Base-by-base conservation (phyloP, 2,888 invertebrate genomes). In the Mythimna pallens region DNA sequence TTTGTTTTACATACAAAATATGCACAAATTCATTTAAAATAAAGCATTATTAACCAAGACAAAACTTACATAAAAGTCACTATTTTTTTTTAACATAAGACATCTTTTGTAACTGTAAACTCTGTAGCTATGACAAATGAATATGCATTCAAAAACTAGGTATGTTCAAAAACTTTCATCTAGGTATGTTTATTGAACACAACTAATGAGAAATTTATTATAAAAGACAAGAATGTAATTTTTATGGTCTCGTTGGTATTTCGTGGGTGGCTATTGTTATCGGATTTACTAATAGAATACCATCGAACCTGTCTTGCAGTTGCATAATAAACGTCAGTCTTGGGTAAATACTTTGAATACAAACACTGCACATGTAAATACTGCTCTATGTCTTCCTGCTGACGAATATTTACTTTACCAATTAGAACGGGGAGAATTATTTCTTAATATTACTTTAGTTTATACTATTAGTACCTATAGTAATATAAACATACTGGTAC, bases 191-290 rank as follows among this genome's bases (percentile, higher is more conserved):
- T 36, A 10, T 12, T 40, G 61, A 6, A 12, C 36, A 30, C 36
- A 4, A 14, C 12, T 8, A 9, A n/a, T 52, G 9, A 65, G 12
- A 62, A 22, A 47, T 22, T 3, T 36, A 70, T 58, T 47, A 8
- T 64, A 17, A 52, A 50, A 67, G 9, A 61, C 61, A 61, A 74
- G 67, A 52, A 74, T 36, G n/a, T 61, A 40, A 79, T 63, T 66
- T 78, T 78, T 68, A 78, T 78, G 52, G 22, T 22, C 61, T 54
- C 30, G 75, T 80, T 80, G 78, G 52, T 80, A 78, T 78, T 80
- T 68, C 12, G 61, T 73, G 52, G 66, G 22, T 59, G 67, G 55
- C 57, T 7, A 64, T 67, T 65, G 57, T 47, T 66, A 25, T 55
- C 6, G 54, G 20, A 65, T 77, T 78, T 65, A 36, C 62, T 14